These are phyloP conservation scores for Megaceryle maxima DNA, from an alignment of 2,113 vertebrate species.

Conservation along the genomic window DNA sequence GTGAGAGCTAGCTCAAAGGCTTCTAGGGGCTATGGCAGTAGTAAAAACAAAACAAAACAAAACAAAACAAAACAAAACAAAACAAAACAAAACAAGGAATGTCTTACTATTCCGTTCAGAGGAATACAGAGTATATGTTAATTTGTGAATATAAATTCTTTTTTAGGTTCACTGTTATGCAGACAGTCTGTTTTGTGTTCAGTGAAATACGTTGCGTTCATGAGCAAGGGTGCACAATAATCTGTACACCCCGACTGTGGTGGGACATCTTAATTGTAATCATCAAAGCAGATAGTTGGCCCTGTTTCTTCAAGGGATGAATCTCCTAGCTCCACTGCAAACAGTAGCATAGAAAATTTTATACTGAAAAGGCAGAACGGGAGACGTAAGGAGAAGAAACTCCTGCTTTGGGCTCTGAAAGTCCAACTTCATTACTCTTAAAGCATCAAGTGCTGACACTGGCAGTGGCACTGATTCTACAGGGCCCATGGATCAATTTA, in stretches of 20 bases:
- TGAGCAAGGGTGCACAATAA: constrained; percentile 39
- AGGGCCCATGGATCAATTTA: neutral
- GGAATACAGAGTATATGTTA: neutral
- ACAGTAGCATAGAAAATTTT: neutral
- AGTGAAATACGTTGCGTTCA: constrained; percentile 12
- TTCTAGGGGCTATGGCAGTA: neutral
- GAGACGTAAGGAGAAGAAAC: neutral
- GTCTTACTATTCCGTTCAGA: neutral
- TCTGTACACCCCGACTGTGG: constrained; percentile 40
- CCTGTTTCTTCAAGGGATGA: constrained; percentile 35
- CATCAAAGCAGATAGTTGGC: constrained; percentile 64
- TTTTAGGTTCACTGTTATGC: constrained; percentile 33
- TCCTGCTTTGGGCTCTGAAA: neutral
- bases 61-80: neutral
- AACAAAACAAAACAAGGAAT: neutral
- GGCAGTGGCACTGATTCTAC: neutral
- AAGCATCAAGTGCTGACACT: neutral
- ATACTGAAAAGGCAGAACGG: neutral
- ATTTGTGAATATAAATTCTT: neutral
- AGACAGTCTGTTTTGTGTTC: constrained; percentile 35
- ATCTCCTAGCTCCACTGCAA: constrained; percentile 33
- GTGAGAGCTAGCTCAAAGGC: neutral
- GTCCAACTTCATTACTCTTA: neutral
- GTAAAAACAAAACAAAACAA: neutral
- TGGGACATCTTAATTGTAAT: constrained; percentile 48